Base-by-base conservation (phyloP, 2,113 vertebrate species). In the Alouatta palliata region DNA sequence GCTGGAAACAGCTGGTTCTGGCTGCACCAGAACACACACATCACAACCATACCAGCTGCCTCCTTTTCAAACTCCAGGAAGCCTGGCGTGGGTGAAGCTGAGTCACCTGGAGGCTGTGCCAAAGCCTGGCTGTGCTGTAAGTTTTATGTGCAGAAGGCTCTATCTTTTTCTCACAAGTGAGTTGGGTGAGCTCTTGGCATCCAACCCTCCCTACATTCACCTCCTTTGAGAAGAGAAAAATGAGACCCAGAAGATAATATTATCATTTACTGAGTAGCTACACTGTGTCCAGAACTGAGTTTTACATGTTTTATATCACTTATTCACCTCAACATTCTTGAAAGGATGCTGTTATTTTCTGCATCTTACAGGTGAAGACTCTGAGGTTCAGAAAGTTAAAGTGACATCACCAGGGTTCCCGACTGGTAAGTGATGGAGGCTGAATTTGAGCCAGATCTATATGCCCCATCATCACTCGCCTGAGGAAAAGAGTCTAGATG, bases 31-130 rank as follows among this genome's bases (percentile, higher is more conserved):
- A 93, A 86, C 56, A 56, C 30, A 90, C 89, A 86, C 3, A 19
- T 37, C 64, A 45, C 37, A n/a, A 68, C 52, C 30, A 20, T 25
- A 47, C 0, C 3, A 40, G 93, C 66, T 14, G 16, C 49, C 61
- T 70, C 56, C 43, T 90, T 83, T 94, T 77, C 73, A 37, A 73
- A 91, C 85, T 89, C 58, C 32, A 37, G 75, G 79, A 87, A 75
- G 68, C 12, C 11, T 4, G 82, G 79, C 0, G 0, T 87, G 83
- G 66, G 43, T 54, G 47, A 83, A 45, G 52, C 11, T 96, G 85
- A 94, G 70, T 93, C 68, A 95, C 54, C 54, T 35, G 30, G 27
- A 83, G 49, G 70, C 83, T 86, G 61, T 93, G 92, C 45, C 47
- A 4, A 86, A 95, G 47, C 35, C 58, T 54, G 64, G 12, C 16